A percentile compares a stretch with the other conserved stretches of the same genome.
phyloP scores from a whole-genome alignment of 1,140 invertebrate species.

The Diuraphis noxia region DNA sequence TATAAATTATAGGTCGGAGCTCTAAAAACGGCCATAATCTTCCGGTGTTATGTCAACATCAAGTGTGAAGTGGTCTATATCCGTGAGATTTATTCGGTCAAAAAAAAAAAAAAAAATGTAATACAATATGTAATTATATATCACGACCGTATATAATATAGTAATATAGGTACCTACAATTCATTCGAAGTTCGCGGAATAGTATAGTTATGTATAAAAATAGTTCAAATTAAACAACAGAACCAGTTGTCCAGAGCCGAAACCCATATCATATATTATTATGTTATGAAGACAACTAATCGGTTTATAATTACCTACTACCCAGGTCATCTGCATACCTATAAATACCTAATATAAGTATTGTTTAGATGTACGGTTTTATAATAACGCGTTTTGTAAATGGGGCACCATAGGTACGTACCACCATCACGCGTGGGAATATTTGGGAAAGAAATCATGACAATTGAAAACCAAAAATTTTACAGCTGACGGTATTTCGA shows the following conservation, averaged over 20 bases:
- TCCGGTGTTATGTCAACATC: constrained; percentile 45
- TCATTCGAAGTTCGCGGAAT: background rate
- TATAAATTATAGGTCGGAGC: background rate
- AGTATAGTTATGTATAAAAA: background rate
- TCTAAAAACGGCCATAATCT: background rate
- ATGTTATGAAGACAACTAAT: background rate
- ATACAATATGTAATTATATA: constrained; percentile 41
- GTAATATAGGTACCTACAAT: too few relatives aligned
- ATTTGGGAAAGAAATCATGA: background rate
- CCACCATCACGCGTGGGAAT: too few relatives aligned
- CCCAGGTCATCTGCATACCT: background rate
- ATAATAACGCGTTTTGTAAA: too few relatives aligned
- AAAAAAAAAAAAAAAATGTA: constrained; percentile 21
- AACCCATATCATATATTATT: background rate
- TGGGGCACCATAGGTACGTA: background rate
- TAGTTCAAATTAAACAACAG: background rate
- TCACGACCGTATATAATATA: background rate
- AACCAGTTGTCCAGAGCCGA: background rate
- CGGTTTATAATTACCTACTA: background rate
- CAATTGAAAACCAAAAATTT: background rate
- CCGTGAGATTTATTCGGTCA: constrained; percentile 29
- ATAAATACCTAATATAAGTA: background rate
- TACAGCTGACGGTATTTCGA: background rate
- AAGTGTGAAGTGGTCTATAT: background rate
- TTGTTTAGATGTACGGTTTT: too few relatives aligned